Evolutionary conservation across 2,113 vertebrate species (phyloP), one percentile per base, ranked within the genome.

Genomic region (Podiceps cristatus): DNA sequence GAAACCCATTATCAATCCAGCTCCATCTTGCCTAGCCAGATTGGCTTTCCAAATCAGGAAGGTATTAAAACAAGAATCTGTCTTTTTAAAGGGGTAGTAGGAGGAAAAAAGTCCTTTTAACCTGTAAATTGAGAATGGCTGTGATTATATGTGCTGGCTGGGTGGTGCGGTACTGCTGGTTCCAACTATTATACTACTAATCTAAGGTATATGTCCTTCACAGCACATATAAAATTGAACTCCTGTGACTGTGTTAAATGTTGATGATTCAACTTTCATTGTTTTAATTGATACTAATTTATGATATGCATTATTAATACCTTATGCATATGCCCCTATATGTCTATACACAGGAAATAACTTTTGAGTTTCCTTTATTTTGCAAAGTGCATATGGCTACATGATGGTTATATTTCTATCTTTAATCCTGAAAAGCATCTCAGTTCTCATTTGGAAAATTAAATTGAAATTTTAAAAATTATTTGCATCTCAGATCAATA

Each of bases 401-500:
- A 33, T 62, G 59, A 83, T 89, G 62, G 55, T 80, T 96, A 37
- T 64, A 75, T 40, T 68, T 88, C 77, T 81, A 33, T 60, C 77
- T 35, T 81, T 55, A 42, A 28, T 74, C 64, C 87, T 42, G 47
- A 88, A 88, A 82, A 76, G 27, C 50, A 76, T 87, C 28, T 71
- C 20, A 56, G 15, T 66, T 69, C 95, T 84, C 58, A 67, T 77
- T 90, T 93, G 71, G 88, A 66, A 96, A 96, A 83, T 77, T 2
- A 11, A 81, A 94, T 3, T 18, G 19, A 69, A 58, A 60, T 52
- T 25, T 63, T 33, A 96, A 96, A 94, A 86, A 64, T 47, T 71
- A 63, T 79, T 86, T 86, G 74, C 92, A 82, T 95, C 85, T 96
- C 52, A 6, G 52, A 69, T 86, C 75, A 97, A 64, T 91, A 94